Evolutionary conservation across 2,888 invertebrate genomes (phyloP), one percentile per base, ranked within the genome.

Genomic region (Heliconius hortense): DNA sequence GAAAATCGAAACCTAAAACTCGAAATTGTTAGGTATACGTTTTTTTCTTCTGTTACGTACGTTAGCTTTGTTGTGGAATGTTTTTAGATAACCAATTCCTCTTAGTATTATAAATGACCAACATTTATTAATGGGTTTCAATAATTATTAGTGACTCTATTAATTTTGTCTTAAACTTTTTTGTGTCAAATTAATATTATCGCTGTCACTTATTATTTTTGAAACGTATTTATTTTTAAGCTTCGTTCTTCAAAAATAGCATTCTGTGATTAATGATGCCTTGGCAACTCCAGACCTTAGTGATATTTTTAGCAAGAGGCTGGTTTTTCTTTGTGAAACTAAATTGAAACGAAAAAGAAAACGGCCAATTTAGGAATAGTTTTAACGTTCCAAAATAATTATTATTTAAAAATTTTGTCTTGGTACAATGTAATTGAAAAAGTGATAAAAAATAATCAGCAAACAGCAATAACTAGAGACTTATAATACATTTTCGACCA

Each of bases 191-290:
- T 81, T 82, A 79, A 81, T 80, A 75, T 77, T 82, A 68, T 74
- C 28, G 74, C 80, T 80, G 82, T 84, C 82, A 81, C 80, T 66
- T 74, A 48, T 60, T 73, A 69, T 72, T 68, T 63, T 78, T 73
- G 48, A 78, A 69, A 68, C 64, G 13, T 80, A 72, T 76, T 78
- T 75, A 74, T 48, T 76, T 79, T 74, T 73, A 77, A 75, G 79
- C 74, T 80, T 81, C 60, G 74, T 84, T 81, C 85, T 81, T 84
- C 82, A 81, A 82, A 84, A 87, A 88, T 86, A 87, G 88, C 87
- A 83, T 88, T 88, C 90, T 92, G 91, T 91, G 91, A 92, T 92
- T 85, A 82, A 83, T 81, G 83, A 89, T 87, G 89, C 88, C 88
- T 90, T 91, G 88, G 90, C 87, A 87, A 88, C 87, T 87, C 85